Conservation (phyloP, 2,113 vertebrate genomes). For the Sorex araneus region DNA sequence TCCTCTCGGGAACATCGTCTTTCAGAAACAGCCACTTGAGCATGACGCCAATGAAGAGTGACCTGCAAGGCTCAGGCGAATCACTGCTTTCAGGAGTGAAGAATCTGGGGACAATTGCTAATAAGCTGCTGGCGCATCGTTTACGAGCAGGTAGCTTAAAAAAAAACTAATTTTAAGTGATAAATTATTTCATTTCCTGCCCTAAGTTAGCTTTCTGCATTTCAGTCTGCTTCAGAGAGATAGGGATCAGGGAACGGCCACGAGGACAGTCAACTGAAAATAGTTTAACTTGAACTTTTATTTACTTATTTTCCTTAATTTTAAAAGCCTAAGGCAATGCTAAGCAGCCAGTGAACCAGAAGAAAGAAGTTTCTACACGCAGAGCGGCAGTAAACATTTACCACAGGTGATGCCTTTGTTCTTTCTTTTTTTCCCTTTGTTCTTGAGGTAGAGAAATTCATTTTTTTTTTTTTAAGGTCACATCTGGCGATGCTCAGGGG, state of each 20-base stretch:
- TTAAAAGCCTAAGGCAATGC: neutral
- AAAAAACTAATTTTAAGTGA: neutral
- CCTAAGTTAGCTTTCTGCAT: neutral
- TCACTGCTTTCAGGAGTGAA: neutral
- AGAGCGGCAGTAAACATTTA: neutral
- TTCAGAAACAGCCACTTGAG: neutral
- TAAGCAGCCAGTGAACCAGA: neutral
- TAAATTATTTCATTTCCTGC: neutral
- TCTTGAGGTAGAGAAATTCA: neutral
- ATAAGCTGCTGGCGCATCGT: neutral
- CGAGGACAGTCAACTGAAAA: neutral
- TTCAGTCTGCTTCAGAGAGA: neutral
- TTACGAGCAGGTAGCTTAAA: neutral
- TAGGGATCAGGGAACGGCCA: neutral
- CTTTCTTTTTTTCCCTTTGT: no score
- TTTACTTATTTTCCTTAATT: neutral
- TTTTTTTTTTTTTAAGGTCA: no score
- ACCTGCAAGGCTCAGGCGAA: neutral
- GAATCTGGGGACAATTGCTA: neutral
- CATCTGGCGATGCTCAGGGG: no score
- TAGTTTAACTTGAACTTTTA: neutral
- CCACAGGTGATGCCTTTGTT: neutral
- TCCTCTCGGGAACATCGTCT: neutral
- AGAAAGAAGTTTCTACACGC: neutral
- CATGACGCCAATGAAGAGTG: neutral